Percentiles rank a stretch among this genome's conserved stretches.
Evolutionary conservation across 2,113 vertebrate species (phyloP).

Genomic region (Pachycephala philippinensis): DNA sequence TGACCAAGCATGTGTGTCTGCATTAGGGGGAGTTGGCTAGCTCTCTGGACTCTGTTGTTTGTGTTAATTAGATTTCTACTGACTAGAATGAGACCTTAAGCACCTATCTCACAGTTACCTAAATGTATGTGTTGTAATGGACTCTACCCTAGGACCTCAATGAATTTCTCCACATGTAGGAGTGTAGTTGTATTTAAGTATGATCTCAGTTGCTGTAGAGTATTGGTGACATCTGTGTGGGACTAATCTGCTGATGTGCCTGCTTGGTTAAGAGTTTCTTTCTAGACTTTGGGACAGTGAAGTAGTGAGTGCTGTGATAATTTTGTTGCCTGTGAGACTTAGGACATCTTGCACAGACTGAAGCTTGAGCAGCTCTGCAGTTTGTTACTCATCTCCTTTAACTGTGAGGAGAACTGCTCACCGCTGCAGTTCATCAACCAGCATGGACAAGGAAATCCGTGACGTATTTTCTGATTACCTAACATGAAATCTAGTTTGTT

Average conservation of each 20-base stretch:
- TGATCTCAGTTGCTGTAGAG: neutral
- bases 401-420: neutral
- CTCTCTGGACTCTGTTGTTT: neutral
- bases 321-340: neutral
- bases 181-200: neutral
- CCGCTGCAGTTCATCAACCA: neutral
- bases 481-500: neutral
- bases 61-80: neutral
- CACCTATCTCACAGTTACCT: neutral
- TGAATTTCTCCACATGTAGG: neutral
- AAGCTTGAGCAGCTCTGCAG: neutral
- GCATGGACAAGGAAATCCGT: neutral
- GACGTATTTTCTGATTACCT: neutral
- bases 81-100: neutral
- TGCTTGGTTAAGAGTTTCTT: neutral
- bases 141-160: neutral
- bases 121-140: neutral
- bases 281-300: neutral
- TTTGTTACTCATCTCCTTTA: neutral
- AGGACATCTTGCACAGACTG: rapidly evolving
- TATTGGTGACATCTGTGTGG: neutral
- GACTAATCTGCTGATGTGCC: neutral
- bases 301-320: neutral
- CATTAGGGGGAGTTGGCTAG: neutral
- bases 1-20: neutral